Base-by-base conservation (phyloP, 2,113 vertebrate genomes). In the Scomber colias region DNA sequence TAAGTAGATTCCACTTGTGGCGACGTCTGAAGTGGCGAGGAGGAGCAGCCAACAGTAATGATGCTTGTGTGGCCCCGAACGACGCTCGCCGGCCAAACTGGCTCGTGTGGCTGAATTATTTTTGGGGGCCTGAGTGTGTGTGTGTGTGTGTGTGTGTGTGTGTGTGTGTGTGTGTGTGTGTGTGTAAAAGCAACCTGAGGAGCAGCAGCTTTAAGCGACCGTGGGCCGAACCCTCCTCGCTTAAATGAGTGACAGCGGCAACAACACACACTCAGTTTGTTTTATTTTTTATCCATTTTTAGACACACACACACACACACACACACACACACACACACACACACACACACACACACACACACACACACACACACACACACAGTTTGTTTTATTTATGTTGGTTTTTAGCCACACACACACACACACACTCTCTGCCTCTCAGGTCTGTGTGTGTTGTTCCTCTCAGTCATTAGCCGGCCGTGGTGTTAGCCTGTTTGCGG, bases 391-490 rank as follows among this genome's bases (percentile, higher is more conserved):
- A 21, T 21, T 21, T 21, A 21, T 21, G 21, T 21, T 21, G 21
- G 21, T 21, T 21, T 21, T 21, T 21, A 21, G 21, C 21, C 21
- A 21, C 21, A 16, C 64, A 30, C 65, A 24, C 55, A 27, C 49
- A 16, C 2, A 11, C 24, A 48, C 19, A 56, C 76, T 55, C 70
- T 11, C 70, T 17, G 55, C 31, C 53, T 69, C 62, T 69, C 79
- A 68, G 82, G 81, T 71, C 40, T 2, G 66, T 82, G 79, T 72
- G 84, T 92, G 87, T 83, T 76, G 88, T 57, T 84, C 10, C 74
- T 84, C 83, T 83, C 87, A 55, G 84, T 95, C 92, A 94, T 95
- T 95, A 95, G 66, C 90, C 66, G 82, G 83, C 83, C 84, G 74
- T 63, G 86, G 88, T 79, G 90, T 89, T 92, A 90, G 91, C 85